Base-by-base conservation (phyloP, 2,888 invertebrate species). In the Caenorhabditis imperialis region DNA sequence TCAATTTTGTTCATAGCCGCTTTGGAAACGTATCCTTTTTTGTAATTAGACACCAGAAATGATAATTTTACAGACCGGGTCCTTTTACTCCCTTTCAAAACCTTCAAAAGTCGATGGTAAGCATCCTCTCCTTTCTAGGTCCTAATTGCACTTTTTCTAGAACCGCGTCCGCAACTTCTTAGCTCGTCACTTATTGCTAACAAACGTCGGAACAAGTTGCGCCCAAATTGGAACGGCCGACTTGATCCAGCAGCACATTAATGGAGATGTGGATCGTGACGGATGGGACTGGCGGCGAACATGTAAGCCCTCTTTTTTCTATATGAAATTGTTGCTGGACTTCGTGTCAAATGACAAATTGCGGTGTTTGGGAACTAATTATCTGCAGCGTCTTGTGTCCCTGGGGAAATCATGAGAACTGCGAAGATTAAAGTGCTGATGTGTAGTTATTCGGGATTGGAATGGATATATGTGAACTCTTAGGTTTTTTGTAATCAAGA, bases 241-340 rank as follows among this genome's bases (percentile, higher is more conserved):
- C 51, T 57, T 79, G 25, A 60, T 79, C 40, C 79, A 79, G 42
- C 79, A 79, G 45, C 55, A 76, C 45, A 71, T 79, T 35, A 76
- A 76, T 72, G 79, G 76, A 45, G 79, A 79, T 33, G 60, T 76
- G 61, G 62, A 71, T 47, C 55, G 54, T 7, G 54, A 72, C 42
- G 79, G 79, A 47, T 79, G 79, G 79, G 76, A 79, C 40, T 79
- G 76, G 76, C 54, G 67, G 40, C 70, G 79, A 74, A 79, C 76
- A 58, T 61, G 78, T 78, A 54, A 72, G 63, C 25, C 48, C 42
- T 35, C 33, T 10, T 27, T 54, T 27, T 33, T 10, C 20, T 27
- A 6, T 48, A 23, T 10, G 30, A 30, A 30, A 30, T 30, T 30
- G 30, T 30, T 30, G 7, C 14, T 18, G n/a, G n/a, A n/a, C n/a